These are phyloP conservation scores for Bombus affinis DNA, from an alignment of 1,140 invertebrate genomes.

Conservation along the genomic window DNA sequence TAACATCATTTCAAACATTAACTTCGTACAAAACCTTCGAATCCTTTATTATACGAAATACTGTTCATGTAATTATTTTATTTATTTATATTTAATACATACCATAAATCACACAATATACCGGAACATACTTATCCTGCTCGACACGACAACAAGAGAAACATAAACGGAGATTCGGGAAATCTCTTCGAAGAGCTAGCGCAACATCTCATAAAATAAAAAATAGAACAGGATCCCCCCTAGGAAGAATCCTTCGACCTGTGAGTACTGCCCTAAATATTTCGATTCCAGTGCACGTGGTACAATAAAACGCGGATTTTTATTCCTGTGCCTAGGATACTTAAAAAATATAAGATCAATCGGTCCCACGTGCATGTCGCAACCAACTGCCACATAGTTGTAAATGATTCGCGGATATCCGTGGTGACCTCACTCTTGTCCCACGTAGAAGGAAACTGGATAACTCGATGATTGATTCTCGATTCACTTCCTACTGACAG, in stretches of 20 bases:
- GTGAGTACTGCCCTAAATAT: neutral
- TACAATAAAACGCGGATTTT: conserved; percentile 25
- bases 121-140: neutral
- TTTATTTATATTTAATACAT: neutral
- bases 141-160: neutral
- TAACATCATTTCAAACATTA: neutral
- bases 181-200: neutral
- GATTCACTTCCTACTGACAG: neutral
- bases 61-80: neutral
- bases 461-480: neutral
- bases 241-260: too few relatives aligned
- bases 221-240: neutral
- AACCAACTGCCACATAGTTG: neutral
- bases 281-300: neutral
- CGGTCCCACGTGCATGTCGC: neutral
- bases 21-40: neutral
- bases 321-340: neutral
- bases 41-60: neutral
- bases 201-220: neutral
- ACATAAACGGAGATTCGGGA: neutral
- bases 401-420: conserved; percentile 2
- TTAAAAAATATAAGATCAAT: conserved; percentile 45
- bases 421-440: neutral
- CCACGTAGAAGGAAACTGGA: too few relatives aligned
- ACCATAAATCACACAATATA: neutral